phyloP scores from a whole-genome alignment of 2,888 invertebrate species.

The Troilus luridus region DNA sequence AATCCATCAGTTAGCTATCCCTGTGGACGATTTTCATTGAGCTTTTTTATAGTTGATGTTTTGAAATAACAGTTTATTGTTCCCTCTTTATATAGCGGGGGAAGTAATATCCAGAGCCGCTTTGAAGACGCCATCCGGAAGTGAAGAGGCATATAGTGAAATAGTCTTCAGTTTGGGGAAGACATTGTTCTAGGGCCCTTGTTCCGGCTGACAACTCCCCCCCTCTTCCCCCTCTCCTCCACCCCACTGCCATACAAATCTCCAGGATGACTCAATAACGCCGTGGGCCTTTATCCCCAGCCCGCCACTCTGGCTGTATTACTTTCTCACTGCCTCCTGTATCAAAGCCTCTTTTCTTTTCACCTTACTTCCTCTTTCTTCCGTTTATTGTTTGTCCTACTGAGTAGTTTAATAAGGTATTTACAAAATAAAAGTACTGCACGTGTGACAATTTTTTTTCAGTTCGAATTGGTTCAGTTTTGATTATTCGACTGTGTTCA shows the following conservation, averaged over 20 bases:
- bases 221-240: background rate
- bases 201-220: constrained; percentile 30
- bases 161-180: constrained; percentile 20
- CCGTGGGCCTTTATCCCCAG: background rate
- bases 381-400: background rate
- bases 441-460: too few species aligned
- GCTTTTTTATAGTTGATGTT: background rate
- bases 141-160: constrained; percentile 27
- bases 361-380: background rate
- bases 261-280: constrained; percentile 16
- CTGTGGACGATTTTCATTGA: background rate
- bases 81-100: background rate
- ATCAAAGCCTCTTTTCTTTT: background rate
- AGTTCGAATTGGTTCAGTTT: too few species aligned
- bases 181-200: constrained; percentile 34
- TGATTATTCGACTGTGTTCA: too few species aligned
- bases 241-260: constrained; percentile 6
- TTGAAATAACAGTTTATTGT: background rate
- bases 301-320: constrained; percentile 46
- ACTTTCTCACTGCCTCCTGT: constrained; percentile 1
- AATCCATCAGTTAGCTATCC: background rate
- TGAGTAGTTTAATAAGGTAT: background rate
- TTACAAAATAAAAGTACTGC: background rate
- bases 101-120: constrained; percentile 8
- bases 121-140: background rate